Evolutionary conservation across 1,140 invertebrate species (phyloP).

Genomic region (Achroia grisella): DNA sequence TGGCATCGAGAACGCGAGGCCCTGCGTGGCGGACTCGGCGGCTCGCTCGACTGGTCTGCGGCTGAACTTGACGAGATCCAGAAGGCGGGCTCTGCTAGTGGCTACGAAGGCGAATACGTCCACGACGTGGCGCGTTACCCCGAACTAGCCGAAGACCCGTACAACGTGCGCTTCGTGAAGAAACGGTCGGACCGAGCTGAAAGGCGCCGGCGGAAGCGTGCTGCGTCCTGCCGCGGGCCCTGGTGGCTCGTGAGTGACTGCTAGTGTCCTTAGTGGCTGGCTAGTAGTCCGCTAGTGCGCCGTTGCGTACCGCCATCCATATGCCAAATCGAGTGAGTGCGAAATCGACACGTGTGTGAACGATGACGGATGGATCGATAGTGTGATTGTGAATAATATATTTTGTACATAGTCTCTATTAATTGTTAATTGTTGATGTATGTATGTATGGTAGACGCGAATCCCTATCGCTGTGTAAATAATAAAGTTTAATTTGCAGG

Average conservation of each 20-base stretch:
- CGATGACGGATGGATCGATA: constrained; percentile 47
- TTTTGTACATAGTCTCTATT: constrained; percentile 73
- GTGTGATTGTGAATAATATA: constrained; percentile 50
- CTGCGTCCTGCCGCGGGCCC: constrained; percentile 49
- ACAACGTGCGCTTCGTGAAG: constrained; percentile 92
- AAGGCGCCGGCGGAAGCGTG: constrained; percentile 77
- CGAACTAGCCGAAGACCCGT: constrained; percentile 95
- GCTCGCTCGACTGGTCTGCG: constrained; percentile 82
- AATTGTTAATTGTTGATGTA: constrained; percentile 74
- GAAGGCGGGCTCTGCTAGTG: constrained; percentile 85
- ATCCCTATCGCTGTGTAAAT: constrained; percentile 73
- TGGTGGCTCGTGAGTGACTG: constrained; percentile 60
- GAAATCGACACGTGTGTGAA: constrained; percentile 43
- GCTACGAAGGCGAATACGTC: constrained; percentile 93
- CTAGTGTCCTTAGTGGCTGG: constrained; percentile 31
- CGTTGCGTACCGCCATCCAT: constrained; percentile 49
- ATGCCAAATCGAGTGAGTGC: constrained; percentile 66
- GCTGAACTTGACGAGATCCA: constrained; percentile 91
- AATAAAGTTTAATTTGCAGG: constrained; percentile 71
- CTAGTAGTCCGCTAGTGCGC: too few relatives aligned
- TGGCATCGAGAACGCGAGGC: constrained; percentile 93
- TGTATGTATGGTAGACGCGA: constrained; percentile 70
- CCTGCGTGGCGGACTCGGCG: constrained; percentile 83
- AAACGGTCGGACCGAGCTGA: constrained; percentile 79
- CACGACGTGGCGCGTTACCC: constrained; percentile 92